Conservation (phyloP, 2,797 vertebrate genomes). For the Myioborus miniatus region DNA sequence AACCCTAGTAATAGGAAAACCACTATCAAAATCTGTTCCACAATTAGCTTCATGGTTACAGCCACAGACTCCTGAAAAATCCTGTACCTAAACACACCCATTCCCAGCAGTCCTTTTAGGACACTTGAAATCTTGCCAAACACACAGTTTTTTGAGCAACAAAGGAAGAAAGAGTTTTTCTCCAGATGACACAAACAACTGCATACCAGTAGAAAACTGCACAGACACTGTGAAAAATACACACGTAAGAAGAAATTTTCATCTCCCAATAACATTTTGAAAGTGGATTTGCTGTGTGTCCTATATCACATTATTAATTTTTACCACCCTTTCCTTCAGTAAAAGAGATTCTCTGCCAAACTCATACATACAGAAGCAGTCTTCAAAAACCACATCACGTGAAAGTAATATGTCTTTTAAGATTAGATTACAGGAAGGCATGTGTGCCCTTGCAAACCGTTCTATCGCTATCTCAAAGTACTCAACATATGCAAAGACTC, state of each 20-base stretch:
- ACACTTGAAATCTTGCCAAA: not conserved
- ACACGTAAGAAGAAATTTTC: not conserved
- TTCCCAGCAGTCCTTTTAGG: not conserved
- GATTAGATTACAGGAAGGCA: conserved; percentile 70
- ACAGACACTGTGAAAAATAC: not conserved
- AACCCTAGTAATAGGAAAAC: not conserved
- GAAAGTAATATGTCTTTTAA: conserved; percentile 39
- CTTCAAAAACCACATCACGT: conserved; percentile 43
- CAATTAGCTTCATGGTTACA: not conserved
- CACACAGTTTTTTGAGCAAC: not conserved
- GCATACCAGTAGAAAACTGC: not conserved
- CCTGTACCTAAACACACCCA: not conserved
- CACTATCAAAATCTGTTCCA: not conserved
- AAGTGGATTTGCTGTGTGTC: not conserved
- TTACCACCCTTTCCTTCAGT: not conserved
- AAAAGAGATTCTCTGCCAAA: not conserved
- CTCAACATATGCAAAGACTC: conserved; percentile 34
- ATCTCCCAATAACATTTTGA: not conserved
- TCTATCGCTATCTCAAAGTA: conserved; percentile 24
- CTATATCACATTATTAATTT: not conserved
- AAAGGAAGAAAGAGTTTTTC: not conserved
- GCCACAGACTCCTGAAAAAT: not conserved
- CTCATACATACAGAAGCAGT: not conserved
- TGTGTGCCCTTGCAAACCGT: conserved; percentile 50
- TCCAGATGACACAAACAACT: not conserved